Evolutionary conservation across 1,140 invertebrate genomes (phyloP), one percentile per base, ranked within the genome.

Genomic region (Proctacanthus coquilletti): DNA sequence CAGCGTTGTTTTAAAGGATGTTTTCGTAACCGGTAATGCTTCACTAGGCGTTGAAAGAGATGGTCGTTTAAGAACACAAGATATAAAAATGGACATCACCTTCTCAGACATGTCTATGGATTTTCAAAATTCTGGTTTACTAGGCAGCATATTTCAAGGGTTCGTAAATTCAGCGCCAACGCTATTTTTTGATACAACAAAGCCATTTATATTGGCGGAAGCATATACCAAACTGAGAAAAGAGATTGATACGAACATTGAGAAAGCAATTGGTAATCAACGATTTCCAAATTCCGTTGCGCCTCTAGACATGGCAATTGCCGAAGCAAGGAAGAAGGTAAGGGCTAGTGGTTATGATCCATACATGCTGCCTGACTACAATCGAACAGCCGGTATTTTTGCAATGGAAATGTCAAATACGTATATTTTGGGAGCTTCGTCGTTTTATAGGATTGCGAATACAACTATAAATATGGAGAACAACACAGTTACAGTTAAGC

Each of bases 271-370:
- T 4, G 69, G 68, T 0, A 69, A 72, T 27, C 71, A 79, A 47
- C 73, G 71, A 30, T 80, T 87, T 47, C 81, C 83, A 0, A 87
- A 87, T 56, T 87, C 84, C 0, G 83, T 87, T 45, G 77, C 80
- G 6, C 84, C 84, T 0, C 64, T 87, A 31, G 84, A 89, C 47
- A 80, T 84, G 68, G 71, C 78, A 8, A 70, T 87, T 23, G 71
- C 76, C 4, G 76, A 83, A 48, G 68, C 68, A 1, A 65, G 84
- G 8, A 77, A 75, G 45, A 72, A 76, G 47, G 75, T 87, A 2
- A 69, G 72, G 8, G 60, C 72, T 23, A 72, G 74, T 60, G 69
- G 71, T 5, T 74, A 74, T 42, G 84, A 87, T 61, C 84, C 84
- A 0, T 81, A 74, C 44, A 66, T 68, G 49, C 44, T 82, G 2